Conservation (phyloP, 92 coral and sea anemone species). For the Palythoa grandis region DNA sequence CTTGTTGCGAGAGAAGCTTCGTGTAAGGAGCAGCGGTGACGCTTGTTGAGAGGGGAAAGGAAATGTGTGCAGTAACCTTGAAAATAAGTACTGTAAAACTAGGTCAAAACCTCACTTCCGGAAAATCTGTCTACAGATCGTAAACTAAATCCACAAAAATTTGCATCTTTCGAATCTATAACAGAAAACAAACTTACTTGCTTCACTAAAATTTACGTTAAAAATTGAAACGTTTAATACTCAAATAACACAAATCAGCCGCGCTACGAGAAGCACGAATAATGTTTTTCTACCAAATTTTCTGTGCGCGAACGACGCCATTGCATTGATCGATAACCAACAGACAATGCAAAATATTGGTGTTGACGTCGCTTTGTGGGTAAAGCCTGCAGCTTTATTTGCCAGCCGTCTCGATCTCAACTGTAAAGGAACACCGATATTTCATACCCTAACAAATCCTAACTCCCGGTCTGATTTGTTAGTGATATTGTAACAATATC, state of each 20-base stretch:
- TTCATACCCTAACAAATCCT: neutral
- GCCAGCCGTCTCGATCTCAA: neutral
- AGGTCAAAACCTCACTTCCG: slow-evolving; percentile 10
- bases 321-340: neutral
- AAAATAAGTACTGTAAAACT: neutral
- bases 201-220: no score
- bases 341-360: neutral
- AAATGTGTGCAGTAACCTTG: neutral
- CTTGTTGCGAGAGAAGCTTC: no score
- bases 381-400: slow-evolving; percentile 20
- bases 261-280: neutral
- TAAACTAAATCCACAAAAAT: neutral
- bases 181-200: no score
- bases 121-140: slow-evolving; percentile 1
- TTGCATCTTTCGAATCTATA: neutral
- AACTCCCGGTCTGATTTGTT: neutral
- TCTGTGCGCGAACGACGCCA: neutral
- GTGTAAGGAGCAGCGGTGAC: neutral
- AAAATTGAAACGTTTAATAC: no score
- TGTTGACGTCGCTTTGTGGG: slow-evolving; percentile 31
- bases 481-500: neutral
- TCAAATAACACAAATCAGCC: neutral
- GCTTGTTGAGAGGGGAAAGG: neutral
- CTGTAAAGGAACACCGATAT: neutral
- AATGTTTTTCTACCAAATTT: neutral